Evolutionary conservation across 2,797 vertebrate species (phyloP).

Genomic region (Discoglossus pictus): DNA sequence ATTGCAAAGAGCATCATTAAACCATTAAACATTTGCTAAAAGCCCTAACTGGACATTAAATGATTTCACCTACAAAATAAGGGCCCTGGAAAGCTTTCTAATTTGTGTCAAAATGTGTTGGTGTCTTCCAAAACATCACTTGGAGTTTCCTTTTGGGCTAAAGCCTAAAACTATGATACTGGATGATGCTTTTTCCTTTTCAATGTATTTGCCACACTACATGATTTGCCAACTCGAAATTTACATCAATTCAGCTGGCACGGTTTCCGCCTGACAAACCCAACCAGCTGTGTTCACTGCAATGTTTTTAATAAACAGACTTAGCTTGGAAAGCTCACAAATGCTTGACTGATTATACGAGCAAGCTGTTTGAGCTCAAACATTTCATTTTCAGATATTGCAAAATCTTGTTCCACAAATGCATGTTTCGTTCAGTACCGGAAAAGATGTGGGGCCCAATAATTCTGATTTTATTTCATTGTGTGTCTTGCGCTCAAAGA

Average conservation of each 20-base stretch:
- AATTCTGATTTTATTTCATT: neutral
- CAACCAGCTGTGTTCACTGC: slow-evolving; percentile 42
- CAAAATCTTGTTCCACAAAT: slow-evolving; percentile 23
- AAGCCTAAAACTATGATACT: slow-evolving; percentile 16
- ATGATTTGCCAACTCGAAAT: slow-evolving; percentile 32
- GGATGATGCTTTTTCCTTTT: slow-evolving; percentile 21
- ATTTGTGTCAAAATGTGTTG: slow-evolving; percentile 18
- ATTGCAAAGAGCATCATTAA: too few species aligned
- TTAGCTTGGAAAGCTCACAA: slow-evolving; percentile 46
- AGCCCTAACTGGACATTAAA: too few species aligned
- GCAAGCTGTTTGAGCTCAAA: slow-evolving; percentile 46
- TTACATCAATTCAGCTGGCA: slow-evolving; percentile 44
- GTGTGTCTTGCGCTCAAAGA: too few species aligned
- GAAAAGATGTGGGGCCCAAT: neutral
- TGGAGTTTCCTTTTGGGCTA: slow-evolving; percentile 28
- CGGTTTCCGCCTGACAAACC: slow-evolving; percentile 41
- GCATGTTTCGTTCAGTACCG: slow-evolving; percentile 14
- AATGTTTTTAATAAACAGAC: slow-evolving; percentile 51
- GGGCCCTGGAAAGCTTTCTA: slow-evolving; percentile 5
- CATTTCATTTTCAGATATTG: slow-evolving; percentile 33
- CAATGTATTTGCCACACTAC: slow-evolving; percentile 19
- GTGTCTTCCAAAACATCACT: slow-evolving; percentile 9
- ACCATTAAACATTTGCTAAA: too few species aligned
- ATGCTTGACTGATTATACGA: slow-evolving; percentile 47
- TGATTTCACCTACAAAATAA: too few species aligned